These are phyloP conservation scores for Gadopsis bispinosus DNA, from an alignment of 2,797 vertebrate genomes.

Conservation along the genomic window DNA sequence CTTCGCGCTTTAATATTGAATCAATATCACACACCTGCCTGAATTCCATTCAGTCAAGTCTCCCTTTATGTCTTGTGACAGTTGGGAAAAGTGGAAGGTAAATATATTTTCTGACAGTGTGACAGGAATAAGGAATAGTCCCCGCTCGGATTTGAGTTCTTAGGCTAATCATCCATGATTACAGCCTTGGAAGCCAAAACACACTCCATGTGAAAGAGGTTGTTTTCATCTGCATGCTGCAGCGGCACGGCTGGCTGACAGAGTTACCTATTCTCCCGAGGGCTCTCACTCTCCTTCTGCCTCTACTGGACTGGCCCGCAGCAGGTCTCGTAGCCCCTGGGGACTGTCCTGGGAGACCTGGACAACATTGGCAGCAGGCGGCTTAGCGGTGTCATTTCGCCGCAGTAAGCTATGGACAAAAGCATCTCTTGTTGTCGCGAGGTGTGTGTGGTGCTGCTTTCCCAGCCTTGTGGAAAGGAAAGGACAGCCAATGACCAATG, in stretches of 20 bases:
- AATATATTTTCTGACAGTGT: slow-evolving; percentile 78
- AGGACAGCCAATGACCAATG: slow-evolving; percentile 80
- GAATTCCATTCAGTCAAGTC: slow-evolving; percentile 67
- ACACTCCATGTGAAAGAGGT: slow-evolving; percentile 80
- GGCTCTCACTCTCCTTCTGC: slow-evolving; percentile 73
- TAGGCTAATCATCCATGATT: slow-evolving; percentile 81
- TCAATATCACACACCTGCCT: slow-evolving; percentile 52
- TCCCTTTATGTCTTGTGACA: slow-evolving; percentile 60
- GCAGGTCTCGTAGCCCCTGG: slow-evolving; percentile 65
- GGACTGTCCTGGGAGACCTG: slow-evolving; percentile 77
- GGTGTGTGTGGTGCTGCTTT: slow-evolving; percentile 80
- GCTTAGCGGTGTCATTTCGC: slow-evolving; percentile 78
- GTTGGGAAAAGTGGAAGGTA: slow-evolving; percentile 71
- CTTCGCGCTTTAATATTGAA: slow-evolving; percentile 45
- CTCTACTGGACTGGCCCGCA: slow-evolving; percentile 69
- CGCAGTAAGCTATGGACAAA: slow-evolving; percentile 73
- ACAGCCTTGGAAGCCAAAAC: slow-evolving; percentile 79
- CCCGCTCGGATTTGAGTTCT: slow-evolving; percentile 76
- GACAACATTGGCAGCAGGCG: slow-evolving; percentile 73
- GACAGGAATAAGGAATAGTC: slow-evolving; percentile 80
- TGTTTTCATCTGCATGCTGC: slow-evolving; percentile 78
- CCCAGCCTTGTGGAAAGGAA: slow-evolving; percentile 82
- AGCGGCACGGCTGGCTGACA: slow-evolving; percentile 69
- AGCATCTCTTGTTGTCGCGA: slow-evolving; percentile 82
- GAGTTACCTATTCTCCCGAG: slow-evolving; percentile 77